Conservation (phyloP, 2,797 vertebrate species). For the Lepilemur ruficaudatus region DNA sequence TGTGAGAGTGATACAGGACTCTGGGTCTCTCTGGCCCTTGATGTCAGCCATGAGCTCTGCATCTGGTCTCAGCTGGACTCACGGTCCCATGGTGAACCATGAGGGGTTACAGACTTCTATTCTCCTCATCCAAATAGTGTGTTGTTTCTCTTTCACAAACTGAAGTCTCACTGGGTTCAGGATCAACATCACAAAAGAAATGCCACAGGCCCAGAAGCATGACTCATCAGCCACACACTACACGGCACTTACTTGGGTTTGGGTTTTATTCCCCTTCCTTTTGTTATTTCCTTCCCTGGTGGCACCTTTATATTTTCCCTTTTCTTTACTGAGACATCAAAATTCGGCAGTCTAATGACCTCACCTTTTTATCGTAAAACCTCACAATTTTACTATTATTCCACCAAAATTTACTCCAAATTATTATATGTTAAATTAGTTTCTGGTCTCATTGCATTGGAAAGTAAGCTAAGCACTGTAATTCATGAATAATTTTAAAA, state of each 20-base stretch:
- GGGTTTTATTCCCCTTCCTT: background rate
- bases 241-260: background rate
- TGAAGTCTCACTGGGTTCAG: background rate
- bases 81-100: background rate
- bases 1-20: fast-evolving
- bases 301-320: background rate
- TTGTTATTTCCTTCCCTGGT: background rate
- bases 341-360: background rate
- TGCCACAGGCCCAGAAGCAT: background rate
- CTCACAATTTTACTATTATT: background rate
- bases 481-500: background rate
- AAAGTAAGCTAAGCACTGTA: background rate
- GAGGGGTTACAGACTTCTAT: background rate
- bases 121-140: too few species aligned
- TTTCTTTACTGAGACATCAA: background rate
- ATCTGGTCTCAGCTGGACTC: background rate
- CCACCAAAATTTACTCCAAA: background rate
- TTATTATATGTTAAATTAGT: background rate
- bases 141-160: background rate
- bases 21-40: background rate
- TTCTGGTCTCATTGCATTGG: background rate
- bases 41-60: background rate
- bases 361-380: background rate
- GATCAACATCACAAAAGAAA: background rate
- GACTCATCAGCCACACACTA: background rate